phyloP scores from a whole-genome alignment of 1,140 invertebrate species.

The Drosophila persimilis region DNA sequence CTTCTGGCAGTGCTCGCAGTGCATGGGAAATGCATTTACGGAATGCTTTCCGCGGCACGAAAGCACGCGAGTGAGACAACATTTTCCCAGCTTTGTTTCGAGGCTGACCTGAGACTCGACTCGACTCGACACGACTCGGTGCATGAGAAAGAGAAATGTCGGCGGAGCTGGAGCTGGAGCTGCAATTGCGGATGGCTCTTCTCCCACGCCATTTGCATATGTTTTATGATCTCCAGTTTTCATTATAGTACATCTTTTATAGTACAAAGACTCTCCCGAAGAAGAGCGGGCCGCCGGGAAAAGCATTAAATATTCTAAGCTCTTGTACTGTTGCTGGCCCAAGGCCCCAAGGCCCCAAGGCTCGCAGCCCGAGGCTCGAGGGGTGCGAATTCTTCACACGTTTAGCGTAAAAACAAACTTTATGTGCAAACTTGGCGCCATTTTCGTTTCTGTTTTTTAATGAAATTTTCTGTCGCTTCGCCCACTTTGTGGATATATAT shows the following conservation, averaged over 20 bases:
- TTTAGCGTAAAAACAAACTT: conserved; percentile 49
- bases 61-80: not conserved
- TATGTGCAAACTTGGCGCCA: conserved; percentile 39
- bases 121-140: conserved; percentile 6
- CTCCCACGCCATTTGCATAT: conserved; percentile 24
- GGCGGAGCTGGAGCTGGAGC: no score
- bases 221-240: conserved; percentile 12
- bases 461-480: no score
- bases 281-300: not conserved
- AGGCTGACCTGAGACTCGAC: not conserved
- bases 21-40: conserved; percentile 64
- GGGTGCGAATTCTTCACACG: conserved; percentile 49
- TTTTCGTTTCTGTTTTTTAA: conserved; percentile 6
- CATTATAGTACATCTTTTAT: no score
- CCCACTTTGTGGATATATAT: not conserved
- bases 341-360: no score
- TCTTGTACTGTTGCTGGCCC: no score
- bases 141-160: conserved; percentile 42
- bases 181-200: not conserved
- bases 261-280: no score
- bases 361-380: no score
- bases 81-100: conserved; percentile 57
- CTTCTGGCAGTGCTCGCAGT: not conserved
- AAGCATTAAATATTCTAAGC: no score
- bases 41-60: conserved; percentile 41